A percentile compares a stretch with the other conserved stretches of the same genome.
These are phyloP conservation scores for Axis porcinus DNA, from an alignment of 2,113 vertebrate species.

Conservation along the genomic window DNA sequence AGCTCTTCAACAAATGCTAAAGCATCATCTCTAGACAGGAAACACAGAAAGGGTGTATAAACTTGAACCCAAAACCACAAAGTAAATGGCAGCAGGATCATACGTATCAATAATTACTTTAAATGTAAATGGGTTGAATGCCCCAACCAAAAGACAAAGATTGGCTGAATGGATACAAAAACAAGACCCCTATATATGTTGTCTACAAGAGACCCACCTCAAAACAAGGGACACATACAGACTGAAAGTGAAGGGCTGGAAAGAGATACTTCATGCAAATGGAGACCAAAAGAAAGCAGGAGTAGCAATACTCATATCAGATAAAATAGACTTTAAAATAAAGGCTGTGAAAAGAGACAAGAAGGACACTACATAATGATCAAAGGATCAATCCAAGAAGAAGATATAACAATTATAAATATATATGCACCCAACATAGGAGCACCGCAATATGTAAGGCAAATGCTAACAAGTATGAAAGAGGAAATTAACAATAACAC, in stretches of 20 bases:
- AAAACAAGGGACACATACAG: neutral
- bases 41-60: neutral
- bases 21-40: neutral
- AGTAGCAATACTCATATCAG: neutral
- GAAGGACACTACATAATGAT: too few relatives aligned
- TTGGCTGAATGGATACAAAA: neutral
- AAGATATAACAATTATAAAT: too few relatives aligned
- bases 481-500: too few relatives aligned
- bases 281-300: neutral
- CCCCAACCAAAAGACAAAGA: neutral
- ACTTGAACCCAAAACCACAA: neutral
- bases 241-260: neutral
- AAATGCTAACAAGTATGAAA: too few relatives aligned
- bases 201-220: neutral
- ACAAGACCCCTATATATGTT: neutral
- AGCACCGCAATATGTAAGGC: too few relatives aligned
- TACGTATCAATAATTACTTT: neutral
- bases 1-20: neutral
- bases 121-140: neutral
- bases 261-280: rapidly evolving
- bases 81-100: neutral
- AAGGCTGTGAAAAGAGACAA: too few relatives aligned
- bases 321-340: neutral
- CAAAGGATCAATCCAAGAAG: too few relatives aligned
- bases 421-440: too few relatives aligned